phyloP scores from a whole-genome alignment of 2,113 vertebrate genomes.

The Corynorhinus townsendii region DNA sequence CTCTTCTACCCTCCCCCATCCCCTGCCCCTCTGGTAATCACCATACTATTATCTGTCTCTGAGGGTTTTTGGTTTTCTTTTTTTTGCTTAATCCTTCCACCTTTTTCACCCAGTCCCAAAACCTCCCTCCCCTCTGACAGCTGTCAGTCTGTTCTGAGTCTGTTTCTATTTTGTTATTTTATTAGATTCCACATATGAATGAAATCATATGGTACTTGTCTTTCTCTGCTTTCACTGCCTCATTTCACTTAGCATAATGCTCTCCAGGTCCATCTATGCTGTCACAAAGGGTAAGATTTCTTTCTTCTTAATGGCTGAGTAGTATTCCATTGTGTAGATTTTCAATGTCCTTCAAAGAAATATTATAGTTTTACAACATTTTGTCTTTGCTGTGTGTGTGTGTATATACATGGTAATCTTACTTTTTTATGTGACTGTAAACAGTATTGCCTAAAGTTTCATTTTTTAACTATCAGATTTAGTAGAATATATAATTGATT shows the following conservation, averaged over 20 bases:
- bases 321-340: background rate
- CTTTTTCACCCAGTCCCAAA: background rate
- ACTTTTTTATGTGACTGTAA: background rate
- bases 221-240: background rate
- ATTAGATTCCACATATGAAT: background rate
- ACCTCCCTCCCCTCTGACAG: background rate
- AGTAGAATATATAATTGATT: background rate
- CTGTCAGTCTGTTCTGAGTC: background rate
- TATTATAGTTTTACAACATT: background rate
- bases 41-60: background rate
- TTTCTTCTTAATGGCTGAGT: background rate
- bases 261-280: background rate
- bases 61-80: background rate
- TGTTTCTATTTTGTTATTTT: background rate
- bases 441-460: background rate
- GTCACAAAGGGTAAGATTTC: background rate
- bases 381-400: background rate
- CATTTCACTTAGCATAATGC: background rate
- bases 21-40: background rate
- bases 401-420: background rate
- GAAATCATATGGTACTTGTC: background rate
- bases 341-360: background rate
- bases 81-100: background rate
- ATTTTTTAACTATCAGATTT: conserved; percentile 4
- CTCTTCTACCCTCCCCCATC: background rate